A percentile compares a stretch with the other conserved stretches of the same genome.
Evolutionary conservation across 2,113 vertebrate species (phyloP).

Genomic region (Tachysurus vachellii): DNA sequence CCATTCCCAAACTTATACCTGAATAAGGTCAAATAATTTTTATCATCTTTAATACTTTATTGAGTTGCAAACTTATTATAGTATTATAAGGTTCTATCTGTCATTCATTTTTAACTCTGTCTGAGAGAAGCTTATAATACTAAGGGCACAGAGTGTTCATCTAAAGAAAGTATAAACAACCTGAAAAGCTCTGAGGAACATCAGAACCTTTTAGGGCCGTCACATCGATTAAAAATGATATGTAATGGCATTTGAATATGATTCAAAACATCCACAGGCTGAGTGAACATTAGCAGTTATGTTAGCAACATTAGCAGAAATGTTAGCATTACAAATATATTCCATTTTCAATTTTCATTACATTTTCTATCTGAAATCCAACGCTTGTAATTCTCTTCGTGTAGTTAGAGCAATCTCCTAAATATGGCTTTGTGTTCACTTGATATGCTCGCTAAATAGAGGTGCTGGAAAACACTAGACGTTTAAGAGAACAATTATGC

Average conservation of each 20-base stretch:
- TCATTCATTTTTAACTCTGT: background rate
- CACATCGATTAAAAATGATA: background rate
- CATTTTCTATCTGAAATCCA: background rate
- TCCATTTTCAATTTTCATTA: background rate
- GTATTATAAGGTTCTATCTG: background rate
- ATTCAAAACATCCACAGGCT: background rate
- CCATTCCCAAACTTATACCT: background rate
- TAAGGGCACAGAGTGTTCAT: background rate
- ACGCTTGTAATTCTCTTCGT: background rate
- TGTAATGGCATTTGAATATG: background rate
- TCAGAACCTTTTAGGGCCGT: background rate
- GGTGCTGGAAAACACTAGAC: background rate
- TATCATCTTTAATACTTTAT: background rate
- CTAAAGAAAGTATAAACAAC: background rate
- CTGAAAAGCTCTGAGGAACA: background rate
- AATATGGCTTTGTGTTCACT: background rate
- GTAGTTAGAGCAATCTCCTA: background rate
- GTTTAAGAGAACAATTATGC: background rate
- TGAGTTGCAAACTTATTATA: background rate
- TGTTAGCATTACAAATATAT: background rate
- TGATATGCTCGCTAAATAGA: background rate
- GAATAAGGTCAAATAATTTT: background rate
- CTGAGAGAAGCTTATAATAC: background rate
- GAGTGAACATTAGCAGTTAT: background rate
- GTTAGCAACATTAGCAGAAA: background rate